phyloP scores from a whole-genome alignment of 2,888 invertebrate genomes.

The Polydesmus complanatus region DNA sequence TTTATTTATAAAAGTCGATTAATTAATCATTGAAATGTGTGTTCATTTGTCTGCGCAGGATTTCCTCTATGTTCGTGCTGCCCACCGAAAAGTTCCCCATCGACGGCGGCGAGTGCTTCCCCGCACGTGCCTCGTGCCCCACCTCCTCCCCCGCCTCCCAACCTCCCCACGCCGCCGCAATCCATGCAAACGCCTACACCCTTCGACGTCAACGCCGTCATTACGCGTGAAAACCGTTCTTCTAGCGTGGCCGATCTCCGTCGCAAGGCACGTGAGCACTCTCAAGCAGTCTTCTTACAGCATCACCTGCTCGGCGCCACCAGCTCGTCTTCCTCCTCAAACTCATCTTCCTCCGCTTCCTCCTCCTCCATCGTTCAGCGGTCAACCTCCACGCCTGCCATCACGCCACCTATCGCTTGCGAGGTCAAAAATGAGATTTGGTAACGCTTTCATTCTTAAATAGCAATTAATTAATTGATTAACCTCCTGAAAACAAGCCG shows the following conservation, averaged over 20 bases:
- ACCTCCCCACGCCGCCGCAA: slow-evolving; percentile 22
- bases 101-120: slow-evolving; percentile 4
- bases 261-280: slow-evolving; percentile 87
- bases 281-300: slow-evolving; percentile 28
- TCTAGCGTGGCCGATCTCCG: slow-evolving; percentile 82
- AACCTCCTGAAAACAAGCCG: no score
- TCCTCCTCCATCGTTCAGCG: background rate
- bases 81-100: slow-evolving; percentile 34
- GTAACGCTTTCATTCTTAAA: no score
- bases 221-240: slow-evolving; percentile 50
- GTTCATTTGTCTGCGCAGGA: no score
- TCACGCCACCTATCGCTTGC: background rate
- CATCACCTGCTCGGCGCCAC: background rate
- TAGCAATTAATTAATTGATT: no score
- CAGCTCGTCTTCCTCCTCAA: background rate
- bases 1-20: no score
- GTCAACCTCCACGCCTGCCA: background rate
- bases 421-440: background rate
- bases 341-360: no score
- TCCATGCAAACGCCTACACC: slow-evolving; percentile 15
- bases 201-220: slow-evolving; percentile 8
- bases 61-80: slow-evolving; percentile 70
- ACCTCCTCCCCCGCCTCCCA: slow-evolving; percentile 27
- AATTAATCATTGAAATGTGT: no score
- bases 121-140: slow-evolving; percentile 23